phyloP scores from a whole-genome alignment of 1,140 invertebrate genomes.

The Archivesica marissinica region DNA sequence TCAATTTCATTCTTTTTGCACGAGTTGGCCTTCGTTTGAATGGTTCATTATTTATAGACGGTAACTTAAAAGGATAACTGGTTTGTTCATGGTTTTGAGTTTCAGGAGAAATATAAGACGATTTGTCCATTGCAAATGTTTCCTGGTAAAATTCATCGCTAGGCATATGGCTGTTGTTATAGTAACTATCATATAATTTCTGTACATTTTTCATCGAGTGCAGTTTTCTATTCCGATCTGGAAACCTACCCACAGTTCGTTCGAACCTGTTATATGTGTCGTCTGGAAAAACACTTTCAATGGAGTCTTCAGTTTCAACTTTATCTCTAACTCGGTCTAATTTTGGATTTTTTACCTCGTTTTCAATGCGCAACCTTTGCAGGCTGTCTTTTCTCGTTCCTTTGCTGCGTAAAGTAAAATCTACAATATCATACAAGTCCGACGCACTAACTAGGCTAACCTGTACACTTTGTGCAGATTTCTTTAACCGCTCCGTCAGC shows the following conservation, averaged over 20 bases:
- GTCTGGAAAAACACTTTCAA: neutral
- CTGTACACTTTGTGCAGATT: conserved; percentile 33
- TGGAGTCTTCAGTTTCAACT: neutral
- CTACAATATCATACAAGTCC: conserved; percentile 59
- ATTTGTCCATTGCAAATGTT: conserved; percentile 42
- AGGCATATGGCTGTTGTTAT: neutral
- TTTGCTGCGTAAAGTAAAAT: conserved; percentile 56
- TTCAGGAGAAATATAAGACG: neutral
- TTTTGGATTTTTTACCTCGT: neutral
- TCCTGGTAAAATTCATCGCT: conserved; percentile 36
- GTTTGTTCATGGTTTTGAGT: neutral
- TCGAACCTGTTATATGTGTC: conserved; percentile 30
- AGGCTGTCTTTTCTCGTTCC: conserved; percentile 39
- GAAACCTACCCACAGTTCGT: neutral
- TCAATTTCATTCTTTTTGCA: conserved; percentile 53
- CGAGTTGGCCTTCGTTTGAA: conserved; percentile 28
- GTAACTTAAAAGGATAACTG: neutral
- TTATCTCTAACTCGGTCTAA: neutral
- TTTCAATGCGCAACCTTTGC: conserved; percentile 39
- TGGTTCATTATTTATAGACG: neutral
- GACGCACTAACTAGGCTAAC: conserved; percentile 57
- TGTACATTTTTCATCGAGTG: neutral
- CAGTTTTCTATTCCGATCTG: neutral
- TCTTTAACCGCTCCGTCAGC: conserved; percentile 30
- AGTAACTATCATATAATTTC: neutral